Evolutionary conservation across 2,888 invertebrate genomes (phyloP).

Genomic region (Tinea trinotella): DNA sequence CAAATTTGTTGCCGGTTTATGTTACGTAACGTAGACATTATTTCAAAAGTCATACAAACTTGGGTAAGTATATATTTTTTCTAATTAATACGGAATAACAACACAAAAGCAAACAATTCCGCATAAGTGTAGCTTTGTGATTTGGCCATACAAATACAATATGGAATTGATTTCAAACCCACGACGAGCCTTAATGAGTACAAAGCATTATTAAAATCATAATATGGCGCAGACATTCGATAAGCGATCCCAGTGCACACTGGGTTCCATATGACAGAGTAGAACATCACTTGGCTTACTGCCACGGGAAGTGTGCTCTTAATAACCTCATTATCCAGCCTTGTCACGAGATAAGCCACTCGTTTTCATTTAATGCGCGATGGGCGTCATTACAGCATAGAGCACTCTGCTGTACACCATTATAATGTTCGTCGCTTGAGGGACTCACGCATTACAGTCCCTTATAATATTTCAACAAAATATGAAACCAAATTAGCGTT

Average conservation of each 20-base stretch:
- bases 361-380: slow-evolving; percentile 53
- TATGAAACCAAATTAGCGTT: neutral
- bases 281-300: slow-evolving; percentile 17
- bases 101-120: too few relatives aligned
- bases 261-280: slow-evolving; percentile 12
- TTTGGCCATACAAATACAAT: too few relatives aligned
- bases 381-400: slow-evolving; percentile 48
- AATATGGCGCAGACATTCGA: slow-evolving; percentile 1
- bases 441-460: slow-evolving; percentile 11
- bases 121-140: too few relatives aligned
- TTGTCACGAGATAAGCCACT: slow-evolving; percentile 45
- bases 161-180: too few relatives aligned
- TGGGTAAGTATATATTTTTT: too few relatives aligned
- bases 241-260: slow-evolving; percentile 4
- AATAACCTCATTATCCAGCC: slow-evolving; percentile 37
- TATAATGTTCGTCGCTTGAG: slow-evolving; percentile 26
- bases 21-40: too few relatives aligned
- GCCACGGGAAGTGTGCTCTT: slow-evolving; percentile 21
- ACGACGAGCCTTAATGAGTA: neutral
- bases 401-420: slow-evolving; percentile 51
- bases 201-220: neutral
- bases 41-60: too few relatives aligned
- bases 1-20: too few relatives aligned
- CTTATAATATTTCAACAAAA: neutral
- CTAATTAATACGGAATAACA: too few relatives aligned